Evolutionary conservation across 2,797 vertebrate species (phyloP), one percentile per base, ranked within the genome.

Genomic region (Melanotaenia maccullochi): DNA sequence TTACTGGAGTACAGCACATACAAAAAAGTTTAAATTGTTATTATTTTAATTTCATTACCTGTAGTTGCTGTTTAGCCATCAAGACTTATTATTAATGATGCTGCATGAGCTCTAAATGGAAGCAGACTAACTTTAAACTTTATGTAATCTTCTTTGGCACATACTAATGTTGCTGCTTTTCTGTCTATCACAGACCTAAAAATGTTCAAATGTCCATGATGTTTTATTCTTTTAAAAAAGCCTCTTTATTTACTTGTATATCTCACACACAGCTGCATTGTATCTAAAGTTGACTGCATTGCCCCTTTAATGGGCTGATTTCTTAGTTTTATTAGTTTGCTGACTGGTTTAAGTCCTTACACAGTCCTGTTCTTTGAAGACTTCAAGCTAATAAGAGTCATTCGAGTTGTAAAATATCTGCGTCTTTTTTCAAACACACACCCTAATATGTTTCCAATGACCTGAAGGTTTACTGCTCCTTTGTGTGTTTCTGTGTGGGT

Each of bases 371-470:
- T 64, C 40, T 73, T 66, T 68, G 24, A 73, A 67, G 49, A 65
- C 60, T 65, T 71, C 5, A 59, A 51, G 79, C 40, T 59, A 73
- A 70, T 63, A 14, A 35, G 24, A 11, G 18, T 56, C 14, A 38
- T 70, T 66, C n/a, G 32, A 72, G 54, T 64, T 74, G 54, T 63
- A 28, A 57, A 75, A 51, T 25, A 68, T 52, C 36, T 38, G 18
- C 65, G 68, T 70, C 62, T 36, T 60, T 59, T 28, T 33, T 42
- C 36, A 36, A 68, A 58, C 1, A 32, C 28, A 65, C 76, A 51
- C 22, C 25, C 11, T 75, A 25, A 68, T 54, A 32, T 38, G 52
- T 70, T 47, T 85, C 61, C 1, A 11, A 22, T 74, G 59, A 79
- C 69, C 66, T 30, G 38, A 32, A 16, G 71, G 49, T 74, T 62